Conservation (phyloP, 2,113 vertebrate genomes). For the Okapia johnstoni region DNA sequence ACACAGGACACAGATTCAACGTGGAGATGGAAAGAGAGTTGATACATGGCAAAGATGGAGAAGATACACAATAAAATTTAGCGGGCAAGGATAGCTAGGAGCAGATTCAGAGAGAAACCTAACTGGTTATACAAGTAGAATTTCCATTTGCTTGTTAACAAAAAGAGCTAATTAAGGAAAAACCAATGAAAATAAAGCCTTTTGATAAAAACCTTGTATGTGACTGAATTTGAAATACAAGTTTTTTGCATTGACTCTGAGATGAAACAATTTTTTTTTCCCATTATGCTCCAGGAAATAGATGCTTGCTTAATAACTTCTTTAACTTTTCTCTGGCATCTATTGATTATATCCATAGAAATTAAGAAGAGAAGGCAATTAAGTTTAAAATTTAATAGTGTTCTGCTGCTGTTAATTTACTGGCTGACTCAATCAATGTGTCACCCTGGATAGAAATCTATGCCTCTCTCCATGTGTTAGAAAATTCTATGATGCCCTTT, state of each 20-base stretch:
- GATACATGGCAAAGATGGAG: background rate
- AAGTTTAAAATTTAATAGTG: conserved; percentile 85
- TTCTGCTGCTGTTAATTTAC: conserved; percentile 86
- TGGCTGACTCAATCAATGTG: conserved; percentile 83
- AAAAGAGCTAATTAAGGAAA: conserved; percentile 56
- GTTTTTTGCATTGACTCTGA: conserved; percentile 66
- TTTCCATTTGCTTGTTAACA: conserved; percentile 23
- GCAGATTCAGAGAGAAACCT: conserved; percentile 13
- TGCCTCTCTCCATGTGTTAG: conserved; percentile 53
- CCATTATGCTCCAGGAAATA: conserved; percentile 75
- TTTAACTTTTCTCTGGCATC: conserved; percentile 80
- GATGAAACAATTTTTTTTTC: conserved; percentile 75
- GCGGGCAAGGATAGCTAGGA: background rate
- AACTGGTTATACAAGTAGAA: background rate
- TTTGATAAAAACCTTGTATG: conserved; percentile 68
- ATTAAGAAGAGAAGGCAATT: conserved; percentile 88
- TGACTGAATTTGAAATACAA: conserved; percentile 58
- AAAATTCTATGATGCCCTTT: conserved; percentile 69
- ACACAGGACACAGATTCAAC: background rate
- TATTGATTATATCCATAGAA: conserved; percentile 85
- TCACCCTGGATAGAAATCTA: conserved; percentile 79
- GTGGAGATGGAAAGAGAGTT: background rate
- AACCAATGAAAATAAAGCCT: conserved; percentile 52
- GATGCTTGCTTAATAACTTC: conserved; percentile 79
- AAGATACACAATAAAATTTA: background rate